A percentile compares a stretch with the other conserved stretches of the same genome.
Conservation (phyloP, 2,797 vertebrate species). For the Lophotriccus pileatus region DNA sequence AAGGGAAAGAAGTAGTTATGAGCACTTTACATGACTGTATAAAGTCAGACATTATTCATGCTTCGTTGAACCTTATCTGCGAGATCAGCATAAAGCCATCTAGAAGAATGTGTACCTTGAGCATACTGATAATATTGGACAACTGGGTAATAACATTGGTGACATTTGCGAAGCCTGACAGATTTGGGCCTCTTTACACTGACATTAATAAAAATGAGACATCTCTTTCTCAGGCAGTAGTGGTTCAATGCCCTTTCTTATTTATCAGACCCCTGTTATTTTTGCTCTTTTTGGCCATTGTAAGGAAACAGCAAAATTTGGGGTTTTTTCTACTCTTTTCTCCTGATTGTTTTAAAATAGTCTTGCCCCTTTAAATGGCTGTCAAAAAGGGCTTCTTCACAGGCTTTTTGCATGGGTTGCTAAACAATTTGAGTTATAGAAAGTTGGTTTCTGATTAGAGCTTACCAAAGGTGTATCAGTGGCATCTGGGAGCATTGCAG, state of each 20-base stretch:
- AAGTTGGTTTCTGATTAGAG: background rate
- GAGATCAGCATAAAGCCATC: slow-evolving; percentile 23
- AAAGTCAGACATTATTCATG: slow-evolving; percentile 20
- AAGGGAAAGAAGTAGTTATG: background rate
- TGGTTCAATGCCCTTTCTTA: background rate
- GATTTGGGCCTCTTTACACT: background rate
- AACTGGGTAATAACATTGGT: slow-evolving; percentile 1
- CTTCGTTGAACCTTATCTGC: slow-evolving; percentile 1
- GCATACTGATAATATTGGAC: background rate
- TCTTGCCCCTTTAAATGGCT: background rate
- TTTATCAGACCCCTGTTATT: background rate
- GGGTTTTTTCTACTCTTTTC: background rate
- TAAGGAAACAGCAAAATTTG: background rate
- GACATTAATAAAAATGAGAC: slow-evolving; percentile 26
- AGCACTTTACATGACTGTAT: background rate
- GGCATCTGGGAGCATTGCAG: background rate
- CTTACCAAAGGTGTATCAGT: background rate
- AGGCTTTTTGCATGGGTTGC: background rate
- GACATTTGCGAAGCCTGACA: slow-evolving; percentile 23
- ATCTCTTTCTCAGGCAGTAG: background rate
- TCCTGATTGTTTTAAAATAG: background rate
- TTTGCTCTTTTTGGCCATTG: background rate
- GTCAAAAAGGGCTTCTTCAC: background rate
- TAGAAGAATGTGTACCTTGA: slow-evolving; percentile 9
- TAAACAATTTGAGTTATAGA: background rate